Base-by-base conservation (phyloP, 1,140 invertebrate genomes). In the Zaprionus taronus region DNA sequence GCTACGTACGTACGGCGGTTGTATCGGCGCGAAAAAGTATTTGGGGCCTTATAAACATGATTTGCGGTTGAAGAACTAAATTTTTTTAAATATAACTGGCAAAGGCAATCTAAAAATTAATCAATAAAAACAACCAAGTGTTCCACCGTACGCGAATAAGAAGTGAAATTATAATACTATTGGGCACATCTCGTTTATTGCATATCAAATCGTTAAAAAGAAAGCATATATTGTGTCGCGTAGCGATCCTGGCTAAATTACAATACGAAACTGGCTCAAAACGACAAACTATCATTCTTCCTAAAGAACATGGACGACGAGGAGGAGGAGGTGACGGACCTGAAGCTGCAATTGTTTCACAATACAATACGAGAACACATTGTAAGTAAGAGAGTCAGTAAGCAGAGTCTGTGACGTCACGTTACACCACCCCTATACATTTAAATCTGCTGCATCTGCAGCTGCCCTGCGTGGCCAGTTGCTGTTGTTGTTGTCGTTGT, bases 281-380 rank as follows among this genome's bases (percentile, higher is more conserved):
- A 83, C 71, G 85, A 91, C 34, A 90, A 90, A 55, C 44, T 80
- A 53, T 70, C 77, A 41, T 75, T 83, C 38, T 89, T 90, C 47
- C 60, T 85, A 4, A 82, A 63, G 78, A 84, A 79, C 72, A 92
- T 92, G 89, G 85, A 91, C 4, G 91, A 92, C 5, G 94, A 94
- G 71, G 94, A 92, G 69, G 96, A 96, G 91, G 95, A 95, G 93
- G 95, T 95, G 57, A 94, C 95, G 62, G 96, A 97, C 93, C 93
- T 96, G 77, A 94, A 96, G 82, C 96, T 97, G 93, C 96, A 97
- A 93, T 94, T 97, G 92, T 99, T 99, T 94, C 97, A 98, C 93
- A 98, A 98, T 92, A 98, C 97, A 91, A 96, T 99, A 68, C 94
- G 98, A 76, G 97, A 98, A 93, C 97, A 98, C 93, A 97, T 98